Evolutionary conservation across 2,888 invertebrate species (phyloP).

Genomic region (Nomada goodeniana): DNA sequence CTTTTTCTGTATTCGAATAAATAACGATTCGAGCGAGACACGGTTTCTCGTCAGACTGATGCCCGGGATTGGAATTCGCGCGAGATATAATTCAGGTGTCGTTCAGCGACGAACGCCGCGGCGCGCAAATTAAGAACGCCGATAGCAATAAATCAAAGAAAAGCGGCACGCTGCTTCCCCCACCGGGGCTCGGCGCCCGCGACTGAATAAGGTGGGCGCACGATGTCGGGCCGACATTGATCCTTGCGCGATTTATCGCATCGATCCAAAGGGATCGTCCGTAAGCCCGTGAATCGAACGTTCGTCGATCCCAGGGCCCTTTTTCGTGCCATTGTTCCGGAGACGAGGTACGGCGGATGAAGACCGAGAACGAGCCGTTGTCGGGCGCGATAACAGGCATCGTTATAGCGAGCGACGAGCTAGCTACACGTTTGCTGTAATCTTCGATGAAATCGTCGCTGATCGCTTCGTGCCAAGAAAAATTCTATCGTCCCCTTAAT

Average conservation of each 20-base stretch:
- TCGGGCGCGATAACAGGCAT: conserved; percentile 55
- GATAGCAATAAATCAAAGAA: conserved; percentile 40
- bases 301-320: conserved; percentile 41
- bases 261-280: conserved; percentile 10
- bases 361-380: conserved; percentile 39
- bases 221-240: conserved; percentile 29
- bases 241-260: conserved; percentile 43
- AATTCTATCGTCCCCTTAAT: conserved; percentile 4
- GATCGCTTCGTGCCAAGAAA: not conserved
- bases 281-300: conserved; percentile 31
- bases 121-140: conserved; percentile 30
- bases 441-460: conserved; percentile 12
- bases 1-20: too few species aligned
- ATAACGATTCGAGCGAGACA: too few species aligned
- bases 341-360: not conserved
- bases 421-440: not conserved
- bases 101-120: not conserved
- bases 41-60: too few species aligned
- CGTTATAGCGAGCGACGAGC: conserved; percentile 44
- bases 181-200: not conserved
- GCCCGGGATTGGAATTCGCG: too few species aligned
- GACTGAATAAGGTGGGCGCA: conserved; percentile 20
- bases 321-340: conserved; percentile 54
- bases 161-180: not conserved
- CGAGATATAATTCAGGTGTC: not conserved